A percentile compares a stretch with the other conserved stretches of the same genome.
These are phyloP conservation scores for Lobophora halterata DNA, from an alignment of 2,888 invertebrate genomes.

Conservation along the genomic window DNA sequence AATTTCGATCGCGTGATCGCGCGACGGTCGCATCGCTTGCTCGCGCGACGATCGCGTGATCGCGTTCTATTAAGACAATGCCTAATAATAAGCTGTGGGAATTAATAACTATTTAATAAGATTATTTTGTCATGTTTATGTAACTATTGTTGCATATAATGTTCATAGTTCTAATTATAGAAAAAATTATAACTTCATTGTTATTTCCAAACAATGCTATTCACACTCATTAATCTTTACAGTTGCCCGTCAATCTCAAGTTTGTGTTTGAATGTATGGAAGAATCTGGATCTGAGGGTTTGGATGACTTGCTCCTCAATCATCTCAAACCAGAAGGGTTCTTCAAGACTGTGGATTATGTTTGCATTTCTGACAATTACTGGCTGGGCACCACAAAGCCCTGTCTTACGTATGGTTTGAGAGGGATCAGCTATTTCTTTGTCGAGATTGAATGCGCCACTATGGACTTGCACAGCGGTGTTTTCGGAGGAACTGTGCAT, in stretches of 20 bases:
- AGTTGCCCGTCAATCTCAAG: slow-evolving; percentile 88
- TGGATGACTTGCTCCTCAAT: slow-evolving; percentile 89
- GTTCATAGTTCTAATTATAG: not conserved
- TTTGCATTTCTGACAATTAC: slow-evolving; percentile 99
- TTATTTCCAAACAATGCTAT: not conserved
- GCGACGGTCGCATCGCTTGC: too few species aligned
- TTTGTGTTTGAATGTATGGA: slow-evolving; percentile 99
- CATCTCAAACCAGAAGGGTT: slow-evolving; percentile 84
- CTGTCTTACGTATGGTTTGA: slow-evolving; percentile 97
- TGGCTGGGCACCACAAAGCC: slow-evolving; percentile 99
- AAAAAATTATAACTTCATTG: not conserved
- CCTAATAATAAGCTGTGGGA: too few species aligned
- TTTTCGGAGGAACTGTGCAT: slow-evolving; percentile 95
- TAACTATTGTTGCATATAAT: not conserved
- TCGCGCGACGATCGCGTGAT: too few species aligned
- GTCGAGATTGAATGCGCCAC: slow-evolving; percentile 92
- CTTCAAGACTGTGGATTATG: slow-evolving; percentile 92
- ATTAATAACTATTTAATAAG: too few species aligned
- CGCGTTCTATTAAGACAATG: too few species aligned
- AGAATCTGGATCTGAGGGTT: slow-evolving; percentile 97
- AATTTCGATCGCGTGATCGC: too few species aligned
- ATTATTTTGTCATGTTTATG: not conserved
- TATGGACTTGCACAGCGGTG: slow-evolving; percentile 97
- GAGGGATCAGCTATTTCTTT: slow-evolving; percentile 95
- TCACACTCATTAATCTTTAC: slow-evolving; percentile 34